Evolutionary conservation across 2,113 vertebrate genomes (phyloP).

Genomic region (Capreolus pygargus): DNA sequence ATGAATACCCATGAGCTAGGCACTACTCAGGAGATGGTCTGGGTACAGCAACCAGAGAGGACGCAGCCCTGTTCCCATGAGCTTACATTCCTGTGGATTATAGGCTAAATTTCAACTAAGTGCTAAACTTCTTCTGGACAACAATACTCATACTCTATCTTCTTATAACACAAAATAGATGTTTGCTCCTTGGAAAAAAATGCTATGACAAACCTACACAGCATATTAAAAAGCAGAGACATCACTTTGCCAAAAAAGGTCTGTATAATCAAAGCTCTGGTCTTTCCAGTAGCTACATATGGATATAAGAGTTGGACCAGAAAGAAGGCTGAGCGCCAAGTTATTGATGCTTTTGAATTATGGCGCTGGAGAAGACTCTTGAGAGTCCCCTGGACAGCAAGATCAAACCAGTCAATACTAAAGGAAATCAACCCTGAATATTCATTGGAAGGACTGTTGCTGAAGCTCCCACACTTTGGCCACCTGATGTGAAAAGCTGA

Average conservation of each 20-base stretch:
- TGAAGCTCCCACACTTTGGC: neutral
- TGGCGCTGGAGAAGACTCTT: neutral
- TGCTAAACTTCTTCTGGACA: neutral
- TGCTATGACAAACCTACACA: neutral
- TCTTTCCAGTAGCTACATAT: neutral
- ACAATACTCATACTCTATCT: neutral
- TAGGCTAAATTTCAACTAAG: neutral
- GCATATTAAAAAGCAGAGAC: neutral
- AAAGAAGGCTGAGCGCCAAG: neutral
- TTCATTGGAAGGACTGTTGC: neutral
- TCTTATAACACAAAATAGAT: neutral
- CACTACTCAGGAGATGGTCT: neutral
- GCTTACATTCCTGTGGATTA: neutral
- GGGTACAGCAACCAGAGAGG: neutral
- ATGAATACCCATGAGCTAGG: neutral
- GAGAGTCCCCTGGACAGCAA: neutral
- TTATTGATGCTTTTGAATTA: neutral
- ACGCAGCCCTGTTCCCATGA: neutral
- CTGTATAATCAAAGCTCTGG: neutral
- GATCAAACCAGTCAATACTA: neutral
- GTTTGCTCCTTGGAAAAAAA: neutral
- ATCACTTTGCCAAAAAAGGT: neutral
- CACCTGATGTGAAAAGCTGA: neutral
- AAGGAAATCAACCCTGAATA: neutral
- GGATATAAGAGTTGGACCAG: neutral